Percentiles rank a stretch among this genome's conserved stretches.
phyloP scores from a whole-genome alignment of 2,888 invertebrate species.

The Chrysolina americana region DNA sequence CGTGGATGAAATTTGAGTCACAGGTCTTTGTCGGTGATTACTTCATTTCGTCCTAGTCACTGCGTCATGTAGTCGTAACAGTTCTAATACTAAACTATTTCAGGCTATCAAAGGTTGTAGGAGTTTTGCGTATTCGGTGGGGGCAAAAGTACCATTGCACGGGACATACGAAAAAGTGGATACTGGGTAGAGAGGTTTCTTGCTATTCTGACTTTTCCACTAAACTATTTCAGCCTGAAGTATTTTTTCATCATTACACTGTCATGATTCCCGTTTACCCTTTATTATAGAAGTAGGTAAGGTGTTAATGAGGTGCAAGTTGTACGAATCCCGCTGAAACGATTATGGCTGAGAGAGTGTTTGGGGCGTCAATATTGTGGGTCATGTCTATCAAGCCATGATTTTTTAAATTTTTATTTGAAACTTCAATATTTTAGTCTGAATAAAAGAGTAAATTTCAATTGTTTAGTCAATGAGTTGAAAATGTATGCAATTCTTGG shows the following conservation, averaged over 20 bases:
- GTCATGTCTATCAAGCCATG: conserved; percentile 69
- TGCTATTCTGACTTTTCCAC: conserved; percentile 38
- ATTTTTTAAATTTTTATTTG: conserved; percentile 42
- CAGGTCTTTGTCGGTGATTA: background rate
- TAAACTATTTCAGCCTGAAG: conserved; percentile 57
- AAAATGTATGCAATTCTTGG: conserved; percentile 53
- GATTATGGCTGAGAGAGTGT: conserved; percentile 55
- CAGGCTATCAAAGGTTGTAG: conserved; percentile 52
- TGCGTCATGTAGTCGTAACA: conserved; percentile 37
- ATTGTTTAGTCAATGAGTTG: conserved; percentile 19
- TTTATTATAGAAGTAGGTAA: conserved; percentile 56
- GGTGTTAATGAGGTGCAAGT: conserved; percentile 52
- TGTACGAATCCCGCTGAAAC: conserved; percentile 54
- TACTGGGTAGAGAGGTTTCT: conserved; percentile 67
- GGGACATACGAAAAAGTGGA: background rate
- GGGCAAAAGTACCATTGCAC: conserved; percentile 28
- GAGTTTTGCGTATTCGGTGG: conserved; percentile 35
- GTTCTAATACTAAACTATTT: conserved; percentile 50
- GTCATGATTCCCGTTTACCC: conserved; percentile 62
- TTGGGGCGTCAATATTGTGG: conserved; percentile 69
- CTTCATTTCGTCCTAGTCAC: conserved; percentile 2
- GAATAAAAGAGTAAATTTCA: conserved; percentile 1
- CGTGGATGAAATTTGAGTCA: background rate
- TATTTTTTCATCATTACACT: conserved; percentile 58
- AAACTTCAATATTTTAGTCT: conserved; percentile 23